Evolutionary conservation across 2,888 invertebrate species (phyloP), one percentile per base, ranked within the genome.

Genomic region (Lochmaea capreae): DNA sequence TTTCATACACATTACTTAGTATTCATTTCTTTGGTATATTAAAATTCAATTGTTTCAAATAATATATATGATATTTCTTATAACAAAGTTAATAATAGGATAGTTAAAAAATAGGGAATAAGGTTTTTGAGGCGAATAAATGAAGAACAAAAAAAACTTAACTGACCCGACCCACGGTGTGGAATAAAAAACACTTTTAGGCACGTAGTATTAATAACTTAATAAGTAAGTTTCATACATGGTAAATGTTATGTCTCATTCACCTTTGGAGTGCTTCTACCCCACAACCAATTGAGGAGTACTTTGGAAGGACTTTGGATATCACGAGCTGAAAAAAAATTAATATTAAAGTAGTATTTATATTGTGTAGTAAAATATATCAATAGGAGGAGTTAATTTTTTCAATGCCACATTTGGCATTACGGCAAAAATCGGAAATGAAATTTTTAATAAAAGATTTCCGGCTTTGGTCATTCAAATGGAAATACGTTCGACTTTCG

Each of bases 241-340:
- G 76, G 74, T 62, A 75, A 71, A 39, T 68, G 75, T 77, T 84
- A 86, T 78, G 86, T 83, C 76, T 87, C 85, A 76, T 87, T 86
- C 73, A 91, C 90, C 88, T 90, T 91, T n/a, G 91, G 91, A 42
- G 91, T 91, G 82, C 92, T 93, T 85, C 91, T 93, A 76, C 95
- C 95, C 90, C 94, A 92, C 74, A 95, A 89, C 95, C 95, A 95
- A 87, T 95, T 94, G 78, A 95, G 87, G 65, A 95, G 90, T 76
- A 93, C 93, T 78, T 93, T 93, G 73, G 94, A 92, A 42, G 95
- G 93, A 85, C 94, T 94, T 86, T 94, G 94, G 66, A 92, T 91
- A 84, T 93, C 92, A 83, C 94, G 93, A 80, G 93, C 94, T 95
- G 87, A 72, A 89, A 90, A 81, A 73, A 82, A 82, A 81, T 6